These are phyloP conservation scores for Acipenser oxyrinchus DNA, from an alignment of 2,797 vertebrate species.

Conservation along the genomic window DNA sequence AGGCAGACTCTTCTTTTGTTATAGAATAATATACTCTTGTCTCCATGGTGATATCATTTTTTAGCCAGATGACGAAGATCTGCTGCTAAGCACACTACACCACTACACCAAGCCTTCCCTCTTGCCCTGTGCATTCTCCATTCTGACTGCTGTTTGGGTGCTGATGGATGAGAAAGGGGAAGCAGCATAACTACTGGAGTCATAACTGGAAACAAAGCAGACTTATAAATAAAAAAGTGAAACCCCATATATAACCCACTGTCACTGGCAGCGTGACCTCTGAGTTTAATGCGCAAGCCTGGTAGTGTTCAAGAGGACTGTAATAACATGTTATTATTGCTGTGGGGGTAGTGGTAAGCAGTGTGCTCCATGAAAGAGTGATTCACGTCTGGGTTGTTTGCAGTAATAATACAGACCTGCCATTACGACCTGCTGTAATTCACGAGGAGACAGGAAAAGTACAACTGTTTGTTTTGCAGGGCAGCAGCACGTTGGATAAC, in stretches of 20 bases:
- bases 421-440: constrained; percentile 12
- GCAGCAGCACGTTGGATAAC: background rate
- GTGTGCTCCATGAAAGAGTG: constrained; percentile 1
- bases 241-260: background rate
- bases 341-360: constrained; percentile 4
- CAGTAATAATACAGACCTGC: constrained; percentile 13
- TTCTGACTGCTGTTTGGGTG: background rate
- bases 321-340: constrained; percentile 2
- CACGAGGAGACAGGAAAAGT: background rate
- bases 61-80: too few species aligned
- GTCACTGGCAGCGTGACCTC: constrained; percentile 1
- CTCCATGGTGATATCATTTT: too few species aligned
- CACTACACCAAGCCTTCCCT: too few species aligned
- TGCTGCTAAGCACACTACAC: too few species aligned
- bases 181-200: background rate
- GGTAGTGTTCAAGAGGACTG: constrained; percentile 1
- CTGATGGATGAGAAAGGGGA: background rate
- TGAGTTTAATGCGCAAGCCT: background rate
- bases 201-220: constrained; percentile 6
- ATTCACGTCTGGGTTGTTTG: constrained; percentile 9
- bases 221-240: constrained; percentile 4
- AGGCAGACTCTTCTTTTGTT: too few species aligned
- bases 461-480: constrained; percentile 10
- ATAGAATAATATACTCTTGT: too few species aligned
- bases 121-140: background rate